Percentiles rank a stretch among this genome's conserved stretches.
phyloP scores from a whole-genome alignment of 2,113 vertebrate genomes.

The Charadrius vociferus region DNA sequence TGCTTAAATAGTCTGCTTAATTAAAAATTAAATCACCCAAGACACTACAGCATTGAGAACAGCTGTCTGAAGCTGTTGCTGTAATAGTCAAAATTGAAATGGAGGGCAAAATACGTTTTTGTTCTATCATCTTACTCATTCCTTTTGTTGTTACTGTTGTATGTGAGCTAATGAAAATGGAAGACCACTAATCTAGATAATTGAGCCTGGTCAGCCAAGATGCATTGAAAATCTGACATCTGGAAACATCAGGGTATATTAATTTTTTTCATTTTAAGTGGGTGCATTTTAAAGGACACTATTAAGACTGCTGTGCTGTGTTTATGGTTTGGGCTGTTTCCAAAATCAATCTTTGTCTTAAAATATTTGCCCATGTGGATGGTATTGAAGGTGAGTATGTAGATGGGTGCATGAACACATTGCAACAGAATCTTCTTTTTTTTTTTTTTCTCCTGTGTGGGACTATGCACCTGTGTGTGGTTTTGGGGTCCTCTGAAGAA shows the following conservation, averaged over 20 bases:
- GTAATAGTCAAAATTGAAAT: not conserved
- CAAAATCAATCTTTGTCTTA: not conserved
- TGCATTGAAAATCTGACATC: not conserved
- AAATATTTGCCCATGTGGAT: not conserved
- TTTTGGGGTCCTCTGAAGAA: not conserved
- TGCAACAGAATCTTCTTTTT: not conserved
- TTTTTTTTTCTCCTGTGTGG: not conserved
- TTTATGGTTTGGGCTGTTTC: not conserved
- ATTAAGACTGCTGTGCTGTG: not conserved
- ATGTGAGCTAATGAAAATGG: not conserved
- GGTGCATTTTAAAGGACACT: not conserved
- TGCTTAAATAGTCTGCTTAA: not conserved
- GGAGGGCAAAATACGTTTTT: not conserved
- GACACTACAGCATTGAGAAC: not conserved
- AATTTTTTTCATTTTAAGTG: not conserved
- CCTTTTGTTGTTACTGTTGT: not conserved
- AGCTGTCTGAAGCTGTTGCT: not conserved
- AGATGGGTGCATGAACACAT: not conserved
- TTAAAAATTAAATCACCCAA: not conserved
- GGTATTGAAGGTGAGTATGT: not conserved
- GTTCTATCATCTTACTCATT: not conserved
- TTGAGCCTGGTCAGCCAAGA: not conserved
- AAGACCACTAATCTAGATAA: not conserved
- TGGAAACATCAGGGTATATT: not conserved
- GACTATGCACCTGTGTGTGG: not conserved